Evolutionary conservation across 2,113 vertebrate species (phyloP), one percentile per base, ranked within the genome.

Genomic region (Indri indri): DNA sequence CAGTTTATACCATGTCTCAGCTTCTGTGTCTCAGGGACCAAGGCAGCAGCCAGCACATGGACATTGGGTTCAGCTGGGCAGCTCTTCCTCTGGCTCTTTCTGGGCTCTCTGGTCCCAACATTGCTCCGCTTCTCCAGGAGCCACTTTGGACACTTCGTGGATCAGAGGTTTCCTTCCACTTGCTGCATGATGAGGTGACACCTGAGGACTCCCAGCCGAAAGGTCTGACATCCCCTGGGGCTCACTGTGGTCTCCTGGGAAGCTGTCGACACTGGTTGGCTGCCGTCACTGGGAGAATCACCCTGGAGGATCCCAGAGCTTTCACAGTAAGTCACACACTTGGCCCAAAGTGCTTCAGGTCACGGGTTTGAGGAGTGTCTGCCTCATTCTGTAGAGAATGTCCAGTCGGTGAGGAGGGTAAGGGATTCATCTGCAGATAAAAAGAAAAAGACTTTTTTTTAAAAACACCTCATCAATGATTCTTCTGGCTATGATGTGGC

Each of bases 1-100:
- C 98, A 99, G 37, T 96, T 97, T 93, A 98, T 91, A 74, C 98
- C 97, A 86, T 98, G 95, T 30, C 92, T 86, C 27, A 99, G 97
- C 96, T 98, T 98, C 90, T 98, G 97, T 74, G 95, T 97, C 94
- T 99, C 97, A 65, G 98, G 98, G 57, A 98, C 59, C 61, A 93
- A 80, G 14, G 85, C 71, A 95, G 97, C 97, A 37, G 95, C 90
- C 54, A 98, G 77, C 17, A 97, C 54, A 16, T 52, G 76, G 85
- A 97, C 94, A 90, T 96, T 88, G 84, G 97, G 94, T 73, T 96
- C 96, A 54, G 52, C 50, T 32, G 42, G 57, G 96, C 11, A 45
- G 13, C 23, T 74, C 42, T 50, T 54, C 37, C 34, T 84, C 59
- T 22, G 32, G 57, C n/a, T 73, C 80, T 47, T 50, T 34, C 12